These are phyloP conservation scores for Tragelaphus strepsiceros DNA, from an alignment of 2,113 vertebrate genomes.

Conservation along the genomic window DNA sequence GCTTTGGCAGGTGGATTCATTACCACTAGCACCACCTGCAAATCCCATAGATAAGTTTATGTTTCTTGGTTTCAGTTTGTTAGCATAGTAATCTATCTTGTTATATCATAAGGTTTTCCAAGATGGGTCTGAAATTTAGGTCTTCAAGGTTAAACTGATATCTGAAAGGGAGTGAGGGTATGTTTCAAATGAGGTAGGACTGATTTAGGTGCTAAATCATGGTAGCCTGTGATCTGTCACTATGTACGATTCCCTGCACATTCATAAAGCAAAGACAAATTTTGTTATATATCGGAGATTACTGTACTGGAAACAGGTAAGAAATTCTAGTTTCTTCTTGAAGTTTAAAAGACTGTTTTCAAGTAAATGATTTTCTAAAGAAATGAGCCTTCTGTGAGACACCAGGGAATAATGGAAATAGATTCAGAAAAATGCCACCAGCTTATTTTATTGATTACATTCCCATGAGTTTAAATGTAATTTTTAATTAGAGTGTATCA, in stretches of 20 bases:
- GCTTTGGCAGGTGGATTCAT: background rate
- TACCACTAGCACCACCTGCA: background rate
- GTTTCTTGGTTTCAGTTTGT: background rate
- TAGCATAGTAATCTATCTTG: background rate
- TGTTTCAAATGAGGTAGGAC: background rate
- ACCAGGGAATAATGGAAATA: conserved; percentile 13
- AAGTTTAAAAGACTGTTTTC: conserved; percentile 28
- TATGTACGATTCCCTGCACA: background rate
- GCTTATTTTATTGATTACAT: conserved; percentile 27
- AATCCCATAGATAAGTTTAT: background rate
- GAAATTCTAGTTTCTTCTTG: background rate
- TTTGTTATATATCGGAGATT: background rate
- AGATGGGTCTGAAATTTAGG: background rate
- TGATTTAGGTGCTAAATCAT: background rate
- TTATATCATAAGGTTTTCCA: background rate
- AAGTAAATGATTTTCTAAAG: conserved; percentile 26
- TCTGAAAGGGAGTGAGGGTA: background rate
- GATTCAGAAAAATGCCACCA: conserved; percentile 45
- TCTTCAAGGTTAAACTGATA: background rate
- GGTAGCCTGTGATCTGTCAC: background rate
- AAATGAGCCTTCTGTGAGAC: background rate
- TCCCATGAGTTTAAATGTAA: background rate
- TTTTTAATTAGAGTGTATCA: conserved; percentile 40
- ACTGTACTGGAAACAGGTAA: background rate
- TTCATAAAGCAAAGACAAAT: background rate